Conservation (phyloP, 2,888 invertebrate species). For the Onthophagus sagittarius region DNA sequence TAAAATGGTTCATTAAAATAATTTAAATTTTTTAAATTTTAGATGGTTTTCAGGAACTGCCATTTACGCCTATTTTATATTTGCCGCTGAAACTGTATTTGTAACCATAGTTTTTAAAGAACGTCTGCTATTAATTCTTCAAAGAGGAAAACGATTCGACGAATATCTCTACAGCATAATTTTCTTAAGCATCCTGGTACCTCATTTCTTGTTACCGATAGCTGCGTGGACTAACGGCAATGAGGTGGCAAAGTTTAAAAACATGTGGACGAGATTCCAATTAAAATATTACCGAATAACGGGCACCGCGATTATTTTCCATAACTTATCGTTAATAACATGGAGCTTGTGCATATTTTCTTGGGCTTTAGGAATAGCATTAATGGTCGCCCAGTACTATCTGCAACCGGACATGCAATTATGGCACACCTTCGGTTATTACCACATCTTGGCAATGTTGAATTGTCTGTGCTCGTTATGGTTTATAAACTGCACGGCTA, state of each 20-base stretch:
- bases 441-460: slow-evolving; percentile 70
- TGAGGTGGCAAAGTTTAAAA: slow-evolving; percentile 71
- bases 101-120: slow-evolving; percentile 45
- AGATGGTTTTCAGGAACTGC: slow-evolving; percentile 64
- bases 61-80: slow-evolving; percentile 64
- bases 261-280: slow-evolving; percentile 77
- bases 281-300: slow-evolving; percentile 59
- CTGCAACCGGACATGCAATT: slow-evolving; percentile 67
- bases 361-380: slow-evolving; percentile 61
- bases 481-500: slow-evolving; percentile 51
- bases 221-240: slow-evolving; percentile 69
- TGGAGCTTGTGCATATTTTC: slow-evolving; percentile 64
- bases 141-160: slow-evolving; percentile 63
- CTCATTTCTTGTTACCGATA: slow-evolving; percentile 64
- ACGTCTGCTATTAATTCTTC: slow-evolving; percentile 41
- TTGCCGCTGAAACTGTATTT: slow-evolving; percentile 56
- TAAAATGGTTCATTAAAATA: too few species aligned
- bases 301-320: slow-evolving; percentile 63
- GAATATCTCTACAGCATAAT: slow-evolving; percentile 73
- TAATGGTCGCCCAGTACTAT: slow-evolving; percentile 67
- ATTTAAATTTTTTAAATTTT: slow-evolving; percentile 21
- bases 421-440: slow-evolving; percentile 71
- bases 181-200: slow-evolving; percentile 66
- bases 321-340: slow-evolving; percentile 59
- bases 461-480: slow-evolving; percentile 69